Evolutionary conservation across 2,888 invertebrate species (phyloP).

Genomic region (Caenorhabditis macrosperma): DNA sequence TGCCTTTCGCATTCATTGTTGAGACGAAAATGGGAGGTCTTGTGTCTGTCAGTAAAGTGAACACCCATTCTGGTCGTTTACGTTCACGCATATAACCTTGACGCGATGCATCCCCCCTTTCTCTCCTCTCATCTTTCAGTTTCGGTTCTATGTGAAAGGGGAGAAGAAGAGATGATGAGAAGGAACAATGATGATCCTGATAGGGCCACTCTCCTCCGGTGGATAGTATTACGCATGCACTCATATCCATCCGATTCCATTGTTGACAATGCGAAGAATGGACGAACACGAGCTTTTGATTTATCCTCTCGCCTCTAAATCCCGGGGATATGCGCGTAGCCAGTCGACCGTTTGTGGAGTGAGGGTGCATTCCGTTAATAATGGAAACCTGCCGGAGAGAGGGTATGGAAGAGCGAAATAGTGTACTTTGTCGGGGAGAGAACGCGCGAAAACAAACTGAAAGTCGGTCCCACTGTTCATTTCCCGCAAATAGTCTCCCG

Average conservation of each 20-base stretch:
- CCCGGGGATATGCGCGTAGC: slow-evolving; percentile 28
- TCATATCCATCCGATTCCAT: slow-evolving; percentile 12
- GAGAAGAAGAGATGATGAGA: slow-evolving; percentile 3
- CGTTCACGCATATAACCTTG: slow-evolving; percentile 47
- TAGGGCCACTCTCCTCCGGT: slow-evolving; percentile 1
- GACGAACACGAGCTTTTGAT: slow-evolving; percentile 43
- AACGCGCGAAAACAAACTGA: slow-evolving; percentile 58
- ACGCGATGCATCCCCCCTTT: slow-evolving; percentile 38
- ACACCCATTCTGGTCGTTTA: slow-evolving; percentile 33
- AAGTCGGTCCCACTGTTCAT: slow-evolving; percentile 11
- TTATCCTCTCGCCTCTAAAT: slow-evolving; percentile 21
- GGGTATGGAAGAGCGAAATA: slow-evolving; percentile 29
- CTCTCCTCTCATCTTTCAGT: slow-evolving; percentile 7
- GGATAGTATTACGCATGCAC: slow-evolving; percentile 43
- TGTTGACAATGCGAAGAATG: slow-evolving; percentile 40
- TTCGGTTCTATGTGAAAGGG: not conserved
- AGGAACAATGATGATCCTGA: slow-evolving; percentile 33
- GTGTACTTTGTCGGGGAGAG: slow-evolving; percentile 26
- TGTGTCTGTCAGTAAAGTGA: slow-evolving; percentile 44
- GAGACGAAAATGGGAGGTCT: slow-evolving; percentile 30
- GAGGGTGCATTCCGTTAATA: slow-evolving; percentile 56
- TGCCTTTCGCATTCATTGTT: slow-evolving; percentile 17
- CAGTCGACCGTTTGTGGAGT: slow-evolving; percentile 46
- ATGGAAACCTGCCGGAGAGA: slow-evolving; percentile 39
- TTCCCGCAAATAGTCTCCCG: slow-evolving; percentile 1